Conservation (phyloP, 1,140 invertebrate species). For the Hycleus cichorii region DNA sequence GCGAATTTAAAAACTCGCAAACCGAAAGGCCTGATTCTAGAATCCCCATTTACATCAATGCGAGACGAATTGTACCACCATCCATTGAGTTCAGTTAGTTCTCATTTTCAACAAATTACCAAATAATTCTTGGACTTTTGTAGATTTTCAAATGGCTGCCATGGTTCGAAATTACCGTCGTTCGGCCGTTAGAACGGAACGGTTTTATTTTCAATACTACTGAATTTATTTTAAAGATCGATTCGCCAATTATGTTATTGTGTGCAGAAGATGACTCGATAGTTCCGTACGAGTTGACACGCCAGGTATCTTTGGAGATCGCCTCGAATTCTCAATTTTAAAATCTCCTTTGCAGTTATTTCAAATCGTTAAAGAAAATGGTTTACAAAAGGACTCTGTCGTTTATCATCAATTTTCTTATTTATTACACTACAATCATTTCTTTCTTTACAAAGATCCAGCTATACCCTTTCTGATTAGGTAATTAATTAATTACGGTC, state of each 20-base stretch:
- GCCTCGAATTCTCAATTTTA: background rate
- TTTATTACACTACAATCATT: slow-evolving; percentile 20
- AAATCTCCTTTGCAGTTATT: slow-evolving; percentile 21
- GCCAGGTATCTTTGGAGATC: background rate
- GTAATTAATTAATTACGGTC: slow-evolving; percentile 14
- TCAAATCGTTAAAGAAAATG: slow-evolving; percentile 15
- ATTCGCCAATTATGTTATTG: slow-evolving; percentile 33
- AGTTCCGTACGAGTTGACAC: slow-evolving; percentile 32
- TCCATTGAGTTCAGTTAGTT: slow-evolving; percentile 28
- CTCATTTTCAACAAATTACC: slow-evolving; percentile 1
- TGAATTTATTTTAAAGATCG: slow-evolving; percentile 22
- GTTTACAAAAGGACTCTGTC: slow-evolving; percentile 3
- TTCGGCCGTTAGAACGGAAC: slow-evolving; percentile 54
- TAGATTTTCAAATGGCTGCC: slow-evolving; percentile 34
- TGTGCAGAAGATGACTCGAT: slow-evolving; percentile 35
- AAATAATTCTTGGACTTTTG: background rate
- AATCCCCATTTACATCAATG: slow-evolving; percentile 35
- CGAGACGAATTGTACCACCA: slow-evolving; percentile 33
- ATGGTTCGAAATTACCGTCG: slow-evolving; percentile 49
- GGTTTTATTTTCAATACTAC: slow-evolving; percentile 34
- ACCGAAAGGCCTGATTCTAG: slow-evolving; percentile 31
- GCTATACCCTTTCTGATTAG: slow-evolving; percentile 20
- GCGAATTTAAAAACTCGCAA: slow-evolving; percentile 7
- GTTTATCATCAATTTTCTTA: slow-evolving; percentile 19
- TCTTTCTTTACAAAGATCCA: slow-evolving; percentile 27